phyloP scores from a whole-genome alignment of 2,888 invertebrate species.

The Chymomyza amoena region DNA sequence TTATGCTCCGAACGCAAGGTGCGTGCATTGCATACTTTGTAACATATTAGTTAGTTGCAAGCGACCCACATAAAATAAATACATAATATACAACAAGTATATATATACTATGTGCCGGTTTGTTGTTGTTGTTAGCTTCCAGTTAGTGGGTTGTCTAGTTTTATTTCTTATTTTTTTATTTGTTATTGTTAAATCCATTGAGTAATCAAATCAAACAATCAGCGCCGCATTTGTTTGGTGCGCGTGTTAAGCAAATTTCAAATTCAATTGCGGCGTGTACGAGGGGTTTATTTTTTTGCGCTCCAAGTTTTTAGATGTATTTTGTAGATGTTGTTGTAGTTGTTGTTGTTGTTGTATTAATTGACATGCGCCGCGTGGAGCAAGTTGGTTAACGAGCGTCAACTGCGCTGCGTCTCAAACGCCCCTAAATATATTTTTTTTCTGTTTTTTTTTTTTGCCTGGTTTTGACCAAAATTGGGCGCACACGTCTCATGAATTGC shows the following conservation, averaged over 20 bases:
- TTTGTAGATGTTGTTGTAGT: conserved; percentile 9
- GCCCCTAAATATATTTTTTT: conserved; percentile 23
- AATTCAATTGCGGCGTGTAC: conserved; percentile 32
- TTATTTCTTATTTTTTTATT: not conserved
- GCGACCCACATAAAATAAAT: not conserved
- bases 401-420: conserved; percentile 19
- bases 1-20: not conserved
- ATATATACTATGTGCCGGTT: not conserved
- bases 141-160: no score
- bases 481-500: conserved; percentile 9
- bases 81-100: not conserved
- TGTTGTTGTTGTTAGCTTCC: not conserved
- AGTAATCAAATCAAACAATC: conserved; percentile 56
- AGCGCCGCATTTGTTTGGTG: conserved; percentile 2
- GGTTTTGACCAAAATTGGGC: conserved; percentile 27
- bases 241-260: conserved; percentile 57
- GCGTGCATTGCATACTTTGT: not conserved
- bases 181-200: conserved; percentile 26
- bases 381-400: conserved; percentile 42
- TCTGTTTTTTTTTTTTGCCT: conserved; percentile 18
- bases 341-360: conserved; percentile 30
- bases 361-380: conserved; percentile 49
- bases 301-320: conserved; percentile 9
- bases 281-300: conserved; percentile 46
- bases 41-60: not conserved